Percentiles rank a stretch among this genome's conserved stretches.
Conservation (phyloP, 2,113 vertebrate species). For the Chascanopsetta lugubris region DNA sequence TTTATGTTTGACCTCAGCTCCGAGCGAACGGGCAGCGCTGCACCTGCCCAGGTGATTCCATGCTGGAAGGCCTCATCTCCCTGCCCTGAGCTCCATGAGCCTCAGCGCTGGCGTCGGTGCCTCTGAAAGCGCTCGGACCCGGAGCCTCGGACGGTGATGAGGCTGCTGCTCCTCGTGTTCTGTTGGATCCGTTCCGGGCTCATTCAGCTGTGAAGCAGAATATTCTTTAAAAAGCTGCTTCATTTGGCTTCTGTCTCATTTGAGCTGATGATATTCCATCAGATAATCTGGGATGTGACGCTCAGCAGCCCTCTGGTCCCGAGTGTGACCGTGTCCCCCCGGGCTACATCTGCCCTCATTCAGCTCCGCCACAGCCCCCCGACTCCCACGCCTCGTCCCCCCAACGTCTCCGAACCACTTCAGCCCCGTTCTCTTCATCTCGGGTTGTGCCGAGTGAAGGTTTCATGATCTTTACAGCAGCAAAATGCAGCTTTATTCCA, state of each 20-base stretch:
- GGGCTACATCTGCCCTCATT: constrained; percentile 24
- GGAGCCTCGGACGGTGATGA: no score
- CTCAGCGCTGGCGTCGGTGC: no score
- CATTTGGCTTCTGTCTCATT: background rate
- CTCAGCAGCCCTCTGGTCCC: constrained; percentile 1
- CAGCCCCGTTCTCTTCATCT: constrained; percentile 6
- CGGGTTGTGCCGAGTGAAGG: constrained; percentile 21
- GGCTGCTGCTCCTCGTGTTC: background rate
- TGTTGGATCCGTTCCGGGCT: background rate
- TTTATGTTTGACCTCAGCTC: no score
- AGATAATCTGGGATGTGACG: constrained; percentile 12
- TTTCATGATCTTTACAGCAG: constrained; percentile 25
- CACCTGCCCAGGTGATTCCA: no score
- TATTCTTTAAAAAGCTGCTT: background rate
- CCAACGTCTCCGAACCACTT: background rate
- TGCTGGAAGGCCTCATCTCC: no score
- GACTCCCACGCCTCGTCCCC: background rate
- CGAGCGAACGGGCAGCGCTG: no score
- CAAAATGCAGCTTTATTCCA: constrained; percentile 32
- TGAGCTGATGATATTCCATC: background rate
- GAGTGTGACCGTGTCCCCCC: constrained; percentile 2
- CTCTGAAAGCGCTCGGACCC: no score
- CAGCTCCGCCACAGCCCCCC: constrained; percentile 4
- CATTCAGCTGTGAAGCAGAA: background rate
- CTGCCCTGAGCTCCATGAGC: no score